Evolutionary conservation across 2,888 invertebrate genomes (phyloP).

Genomic region (Andrena dorsata): DNA sequence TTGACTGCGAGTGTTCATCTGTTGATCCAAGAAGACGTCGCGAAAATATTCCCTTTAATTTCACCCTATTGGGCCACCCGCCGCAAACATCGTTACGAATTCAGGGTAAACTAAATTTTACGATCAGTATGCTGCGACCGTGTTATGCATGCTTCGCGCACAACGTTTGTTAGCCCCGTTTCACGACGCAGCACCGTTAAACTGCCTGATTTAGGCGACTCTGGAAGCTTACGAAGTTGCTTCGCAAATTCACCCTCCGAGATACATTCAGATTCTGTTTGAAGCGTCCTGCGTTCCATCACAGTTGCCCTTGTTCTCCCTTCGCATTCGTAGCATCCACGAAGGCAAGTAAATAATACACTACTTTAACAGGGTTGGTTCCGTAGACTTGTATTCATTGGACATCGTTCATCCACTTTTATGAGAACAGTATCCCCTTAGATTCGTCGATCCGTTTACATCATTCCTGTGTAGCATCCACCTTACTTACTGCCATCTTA

Average conservation of each 20-base stretch:
- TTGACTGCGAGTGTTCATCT: background rate
- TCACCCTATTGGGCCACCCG: background rate
- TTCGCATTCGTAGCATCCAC: too few species aligned
- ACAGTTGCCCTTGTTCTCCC: too few species aligned
- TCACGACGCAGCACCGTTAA: constrained; percentile 1
- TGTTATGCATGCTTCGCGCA: background rate
- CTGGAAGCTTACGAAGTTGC: constrained; percentile 3
- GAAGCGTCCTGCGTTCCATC: too few species aligned
- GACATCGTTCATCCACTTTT: too few species aligned
- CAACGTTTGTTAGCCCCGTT: constrained; percentile 23
- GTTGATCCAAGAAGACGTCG: too few species aligned
- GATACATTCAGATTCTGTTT: background rate
- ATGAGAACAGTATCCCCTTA: too few species aligned
- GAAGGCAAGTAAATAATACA: too few species aligned
- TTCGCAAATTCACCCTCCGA: constrained; percentile 11
- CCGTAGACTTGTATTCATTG: too few species aligned
- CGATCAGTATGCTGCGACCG: background rate
- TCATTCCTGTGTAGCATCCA: too few species aligned
- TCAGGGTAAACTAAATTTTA: constrained; percentile 22
- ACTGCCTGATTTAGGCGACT: constrained; percentile 25
- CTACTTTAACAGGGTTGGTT: too few species aligned
- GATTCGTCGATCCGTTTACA: too few species aligned
- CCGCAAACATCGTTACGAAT: background rate
- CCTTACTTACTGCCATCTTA: too few species aligned
- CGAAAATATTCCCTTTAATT: background rate